Base-by-base conservation (phyloP, 2,113 vertebrate species). In the Raja brachyura region DNA sequence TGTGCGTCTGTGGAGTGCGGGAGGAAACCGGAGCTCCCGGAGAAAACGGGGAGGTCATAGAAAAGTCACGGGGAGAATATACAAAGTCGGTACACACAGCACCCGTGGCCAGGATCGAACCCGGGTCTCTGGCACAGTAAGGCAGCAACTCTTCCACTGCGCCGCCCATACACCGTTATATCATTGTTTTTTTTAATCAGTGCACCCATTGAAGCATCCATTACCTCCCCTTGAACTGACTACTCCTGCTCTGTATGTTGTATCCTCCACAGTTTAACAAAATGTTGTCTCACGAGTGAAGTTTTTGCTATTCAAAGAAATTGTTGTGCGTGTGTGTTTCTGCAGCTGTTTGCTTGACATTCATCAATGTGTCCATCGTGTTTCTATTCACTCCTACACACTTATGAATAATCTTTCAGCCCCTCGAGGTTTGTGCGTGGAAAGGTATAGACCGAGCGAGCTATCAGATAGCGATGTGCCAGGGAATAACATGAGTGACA, bases 211-310 rank as follows among this genome's bases (percentile, higher is more conserved):
- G 25, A 85, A n/a, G 11, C 59, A 85, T 25, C 39, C 0, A 48
- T 85, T 83, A 48, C 9, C 48, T 28, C 5, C 7, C 59, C 14
- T 5, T 14, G 2, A 31, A 18, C 28, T 18, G 6, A 7, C 28
- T n/a, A 18, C 56, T 13, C 16, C 83, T 63, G n/a, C n/a, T 48
- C 13, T 63, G 83, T 11, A 13, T 16, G n/a, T 88, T 85, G 54
- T 28, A 28, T 48, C 39, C 70, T 22, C 0, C 5, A 73, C 70
- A 56, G 20, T 20, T 25, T 18, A 83, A 9, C 25, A 25, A 10
- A 59, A 54, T 61, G 81, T 61, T 85, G 56, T 85, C 48, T n/a
- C 81, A 85, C 22, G 81, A 59, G 81, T 59, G 56, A 88, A 88
- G 28, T 7, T n/a, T n/a, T 7, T 31, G 13, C 59, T 83, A 56